Percentiles rank a stretch among this genome's conserved stretches.
These are phyloP conservation scores for Corythornis leucogaster DNA, from an alignment of 2,797 vertebrate genomes.

Conservation along the genomic window DNA sequence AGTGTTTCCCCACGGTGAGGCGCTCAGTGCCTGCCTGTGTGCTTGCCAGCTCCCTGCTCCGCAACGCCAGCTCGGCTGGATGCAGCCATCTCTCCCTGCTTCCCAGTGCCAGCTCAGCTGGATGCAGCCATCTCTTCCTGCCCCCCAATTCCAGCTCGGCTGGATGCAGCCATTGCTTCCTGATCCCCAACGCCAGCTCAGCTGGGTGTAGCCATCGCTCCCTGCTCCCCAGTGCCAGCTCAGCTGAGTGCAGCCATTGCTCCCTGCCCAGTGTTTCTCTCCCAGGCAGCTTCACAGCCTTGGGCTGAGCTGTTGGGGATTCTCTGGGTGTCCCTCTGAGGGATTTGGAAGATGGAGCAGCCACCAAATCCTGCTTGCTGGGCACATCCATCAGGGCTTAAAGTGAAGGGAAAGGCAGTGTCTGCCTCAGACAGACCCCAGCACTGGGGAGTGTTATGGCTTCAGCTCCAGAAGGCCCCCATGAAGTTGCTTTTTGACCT, in stretches of 20 bases:
- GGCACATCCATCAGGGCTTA: accelerated
- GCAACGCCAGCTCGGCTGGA: background rate
- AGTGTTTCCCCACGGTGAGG: background rate
- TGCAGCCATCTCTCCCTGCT: background rate
- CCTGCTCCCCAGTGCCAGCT: background rate
- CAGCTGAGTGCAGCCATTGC: background rate
- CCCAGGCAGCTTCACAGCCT: background rate
- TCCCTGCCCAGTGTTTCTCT: accelerated
- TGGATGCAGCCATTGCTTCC: background rate
- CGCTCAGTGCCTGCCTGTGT: background rate
- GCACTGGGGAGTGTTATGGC: accelerated
- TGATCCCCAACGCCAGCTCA: too few species aligned
- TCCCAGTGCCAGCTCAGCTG: background rate
- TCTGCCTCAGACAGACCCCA: accelerated
- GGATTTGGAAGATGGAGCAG: background rate
- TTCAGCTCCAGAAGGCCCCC: background rate
- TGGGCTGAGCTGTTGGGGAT: background rate
- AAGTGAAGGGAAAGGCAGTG: background rate
- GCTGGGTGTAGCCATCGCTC: background rate
- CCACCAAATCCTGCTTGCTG: accelerated
- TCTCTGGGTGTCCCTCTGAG: accelerated
- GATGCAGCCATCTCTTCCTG: background rate
- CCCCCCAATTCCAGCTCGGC: accelerated
- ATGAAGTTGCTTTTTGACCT: background rate
- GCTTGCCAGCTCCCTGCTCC: background rate